phyloP scores from a whole-genome alignment of 2,113 vertebrate species.

The Pygoscelis antarcticus region DNA sequence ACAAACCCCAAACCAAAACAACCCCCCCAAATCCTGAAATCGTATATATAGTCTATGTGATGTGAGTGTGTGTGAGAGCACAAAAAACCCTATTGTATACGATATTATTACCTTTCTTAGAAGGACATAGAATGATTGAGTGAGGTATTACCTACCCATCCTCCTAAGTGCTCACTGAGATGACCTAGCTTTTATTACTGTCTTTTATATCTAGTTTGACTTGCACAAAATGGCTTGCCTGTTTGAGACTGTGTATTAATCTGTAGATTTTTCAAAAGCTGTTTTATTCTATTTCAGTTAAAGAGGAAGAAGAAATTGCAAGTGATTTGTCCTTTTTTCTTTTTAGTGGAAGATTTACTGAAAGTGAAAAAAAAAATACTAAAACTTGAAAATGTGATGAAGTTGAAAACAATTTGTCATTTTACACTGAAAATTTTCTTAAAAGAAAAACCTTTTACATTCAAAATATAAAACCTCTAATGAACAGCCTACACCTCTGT shows the following conservation, averaged over 20 bases:
- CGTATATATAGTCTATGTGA: not conserved
- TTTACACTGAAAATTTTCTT: not conserved
- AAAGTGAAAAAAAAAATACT: not conserved
- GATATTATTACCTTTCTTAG: not conserved
- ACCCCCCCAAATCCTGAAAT: accelerated
- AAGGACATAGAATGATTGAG: not conserved
- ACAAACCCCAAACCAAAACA: not conserved
- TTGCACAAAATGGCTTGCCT: not conserved
- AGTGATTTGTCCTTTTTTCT: not conserved
- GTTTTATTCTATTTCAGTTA: not conserved
- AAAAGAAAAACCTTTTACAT: not conserved
- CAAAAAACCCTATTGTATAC: not conserved
- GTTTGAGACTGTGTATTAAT: not conserved
- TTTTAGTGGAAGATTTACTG: not conserved
- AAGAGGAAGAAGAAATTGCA: not conserved
- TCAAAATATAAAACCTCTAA: not conserved
- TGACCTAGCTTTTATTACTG: not conserved
- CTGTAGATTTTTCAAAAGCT: not conserved
- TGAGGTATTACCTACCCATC: not conserved
- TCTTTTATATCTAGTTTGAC: not conserved
- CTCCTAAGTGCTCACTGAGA: not conserved
- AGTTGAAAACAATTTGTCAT: not conserved
- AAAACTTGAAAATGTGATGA: not conserved
- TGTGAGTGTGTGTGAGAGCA: not conserved
- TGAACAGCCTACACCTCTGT: not conserved